Percentiles rank a stretch among this genome's conserved stretches.
phyloP scores from a whole-genome alignment of 2,113 vertebrate genomes.

The Fregata magnificens region DNA sequence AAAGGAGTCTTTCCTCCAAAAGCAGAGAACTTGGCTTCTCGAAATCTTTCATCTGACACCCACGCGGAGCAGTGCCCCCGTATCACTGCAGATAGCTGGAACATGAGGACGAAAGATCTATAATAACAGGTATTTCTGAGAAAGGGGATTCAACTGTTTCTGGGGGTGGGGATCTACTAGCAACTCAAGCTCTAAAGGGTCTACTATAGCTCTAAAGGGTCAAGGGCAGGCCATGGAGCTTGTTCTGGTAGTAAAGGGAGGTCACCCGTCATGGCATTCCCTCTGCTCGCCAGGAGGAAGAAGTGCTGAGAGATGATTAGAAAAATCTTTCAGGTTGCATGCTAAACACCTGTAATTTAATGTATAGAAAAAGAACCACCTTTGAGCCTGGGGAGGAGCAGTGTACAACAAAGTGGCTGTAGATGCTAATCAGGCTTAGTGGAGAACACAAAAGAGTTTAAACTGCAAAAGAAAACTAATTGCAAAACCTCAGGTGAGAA shows the following conservation, averaged over 20 bases:
- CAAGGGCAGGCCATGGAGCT: neutral
- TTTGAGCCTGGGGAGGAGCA: neutral
- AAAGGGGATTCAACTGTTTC: neutral
- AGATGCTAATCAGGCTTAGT: neutral
- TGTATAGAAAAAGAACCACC: neutral
- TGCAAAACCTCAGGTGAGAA: neutral
- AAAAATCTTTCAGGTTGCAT: neutral
- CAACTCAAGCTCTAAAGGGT: neutral
- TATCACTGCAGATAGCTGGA: neutral
- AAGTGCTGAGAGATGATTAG: neutral
- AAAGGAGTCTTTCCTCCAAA: neutral
- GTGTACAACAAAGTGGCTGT: neutral
- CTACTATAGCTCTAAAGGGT: neutral
- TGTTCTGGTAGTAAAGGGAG: neutral
- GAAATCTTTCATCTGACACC: neutral
- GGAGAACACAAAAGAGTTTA: neutral
- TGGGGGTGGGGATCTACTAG: neutral
- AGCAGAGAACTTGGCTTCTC: neutral
- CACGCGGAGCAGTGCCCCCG: fast-evolving
- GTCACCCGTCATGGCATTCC: neutral
- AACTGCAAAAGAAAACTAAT: neutral
- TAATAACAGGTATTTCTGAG: neutral
- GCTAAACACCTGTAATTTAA: neutral
- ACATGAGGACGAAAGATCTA: neutral
- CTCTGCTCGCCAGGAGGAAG: neutral